phyloP scores from a whole-genome alignment of 2,113 vertebrate genomes.

The Oncorhynchus keta region DNA sequence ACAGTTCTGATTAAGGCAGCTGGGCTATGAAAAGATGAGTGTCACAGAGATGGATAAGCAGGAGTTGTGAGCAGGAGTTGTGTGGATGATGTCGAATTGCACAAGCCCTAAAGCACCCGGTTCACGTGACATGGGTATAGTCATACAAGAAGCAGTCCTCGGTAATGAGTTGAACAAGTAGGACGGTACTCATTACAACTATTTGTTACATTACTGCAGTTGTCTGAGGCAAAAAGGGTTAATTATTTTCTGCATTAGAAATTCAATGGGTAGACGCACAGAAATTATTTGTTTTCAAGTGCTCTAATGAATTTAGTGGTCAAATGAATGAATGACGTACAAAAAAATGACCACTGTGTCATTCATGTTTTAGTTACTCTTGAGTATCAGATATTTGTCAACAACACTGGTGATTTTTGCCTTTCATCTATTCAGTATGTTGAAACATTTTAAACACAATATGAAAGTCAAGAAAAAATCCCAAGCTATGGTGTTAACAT shows the following conservation, averaged over 20 bases:
- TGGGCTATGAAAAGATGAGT: conserved; percentile 33
- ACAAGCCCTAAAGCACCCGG: conserved; percentile 30
- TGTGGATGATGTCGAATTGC: conserved; percentile 59
- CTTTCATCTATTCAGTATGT: too few species aligned
- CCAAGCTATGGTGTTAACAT: too few species aligned
- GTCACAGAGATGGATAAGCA: conserved; percentile 39
- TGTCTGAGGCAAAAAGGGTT: conserved; percentile 30
- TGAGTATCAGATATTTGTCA: too few species aligned
- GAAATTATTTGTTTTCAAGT: conserved; percentile 10
- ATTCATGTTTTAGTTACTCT: too few species aligned
- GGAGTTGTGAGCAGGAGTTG: conserved; percentile 9
- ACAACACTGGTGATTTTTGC: too few species aligned
- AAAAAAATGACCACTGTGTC: too few species aligned
- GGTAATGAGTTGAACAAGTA: conserved; percentile 68
- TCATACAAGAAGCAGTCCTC: conserved; percentile 41
- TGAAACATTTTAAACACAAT: too few species aligned
- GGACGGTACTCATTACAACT: conserved; percentile 67
- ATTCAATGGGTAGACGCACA: conserved; percentile 12
- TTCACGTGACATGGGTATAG: not conserved
- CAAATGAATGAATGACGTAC: too few species aligned
- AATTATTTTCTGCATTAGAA: conserved; percentile 50
- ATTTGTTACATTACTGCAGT: conserved; percentile 35
- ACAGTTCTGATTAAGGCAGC: conserved; percentile 62
- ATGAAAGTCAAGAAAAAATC: too few species aligned
- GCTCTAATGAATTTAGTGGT: conserved; percentile 22